Conservation (phyloP, 2,888 invertebrate genomes). For the Odontomyia ornata region DNA sequence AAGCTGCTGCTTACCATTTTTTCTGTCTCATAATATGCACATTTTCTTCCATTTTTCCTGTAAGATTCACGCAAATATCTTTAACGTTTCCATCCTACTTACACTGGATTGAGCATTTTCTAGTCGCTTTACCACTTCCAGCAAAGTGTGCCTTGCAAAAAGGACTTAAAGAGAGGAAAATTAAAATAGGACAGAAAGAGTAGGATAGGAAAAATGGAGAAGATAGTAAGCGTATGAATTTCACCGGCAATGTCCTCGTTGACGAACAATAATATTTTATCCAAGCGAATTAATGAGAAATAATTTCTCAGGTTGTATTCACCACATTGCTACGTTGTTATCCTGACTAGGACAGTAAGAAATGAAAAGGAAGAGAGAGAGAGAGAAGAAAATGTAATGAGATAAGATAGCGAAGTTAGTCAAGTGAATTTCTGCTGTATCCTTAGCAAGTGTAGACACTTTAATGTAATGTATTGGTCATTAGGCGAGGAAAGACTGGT, state of each 20-base stretch:
- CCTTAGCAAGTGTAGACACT: neutral
- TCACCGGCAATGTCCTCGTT: conserved; percentile 3
- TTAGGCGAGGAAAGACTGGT: neutral
- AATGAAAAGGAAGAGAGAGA: neutral
- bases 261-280: conserved; percentile 38
- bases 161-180: too few species aligned
- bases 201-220: too few species aligned
- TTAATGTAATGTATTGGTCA: neutral
- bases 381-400: neutral
- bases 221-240: too few species aligned
- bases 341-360: neutral
- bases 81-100: too few species aligned
- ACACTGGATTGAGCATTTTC: too few species aligned
- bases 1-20: too few species aligned
- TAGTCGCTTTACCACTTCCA: too few species aligned
- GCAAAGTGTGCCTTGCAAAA: too few species aligned
- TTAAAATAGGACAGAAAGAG: too few species aligned
- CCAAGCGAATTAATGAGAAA: conserved; percentile 31
- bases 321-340: neutral
- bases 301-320: conserved; percentile 18
- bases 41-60: too few species aligned
- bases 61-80: too few species aligned
- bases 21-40: too few species aligned
- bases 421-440: neutral
- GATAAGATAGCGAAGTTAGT: neutral